Evolutionary conservation across 2,888 invertebrate genomes (phyloP), one percentile per base, ranked within the genome.

Genomic region (Oegoconia quadripuncta): DNA sequence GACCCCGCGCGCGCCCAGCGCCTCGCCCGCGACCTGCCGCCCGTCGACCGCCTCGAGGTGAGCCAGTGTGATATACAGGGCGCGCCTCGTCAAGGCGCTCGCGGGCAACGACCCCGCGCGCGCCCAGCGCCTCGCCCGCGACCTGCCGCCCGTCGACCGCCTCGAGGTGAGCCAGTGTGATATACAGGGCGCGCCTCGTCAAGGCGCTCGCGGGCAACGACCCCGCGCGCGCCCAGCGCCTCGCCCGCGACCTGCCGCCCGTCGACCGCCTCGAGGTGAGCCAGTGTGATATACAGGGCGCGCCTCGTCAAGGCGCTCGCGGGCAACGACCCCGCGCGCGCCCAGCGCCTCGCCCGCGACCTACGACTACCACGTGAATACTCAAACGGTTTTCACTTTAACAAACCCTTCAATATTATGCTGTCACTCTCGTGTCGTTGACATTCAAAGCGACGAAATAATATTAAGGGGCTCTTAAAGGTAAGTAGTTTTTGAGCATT

Each of bases 241-340:
- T 95, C 11, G 82, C 83, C 1, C 50, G 50, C 2, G 43, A 50
- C 0, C 52, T 84, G 48, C 83, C 87, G 31, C 77, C 77, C 1
- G 50, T 83, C 3, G 64, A 76, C 9, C 57, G 67, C 3, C 47
- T 70, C 0, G 78, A 80, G 72, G 80, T 78, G 6, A 9, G 33
- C 1, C 20, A 20, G 20, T 3, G 7, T 20, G 5, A 6, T 20
- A 29, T 14, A 15, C 2, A 9, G 3, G 12, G 12, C 5, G 26
- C 6, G n/a, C n/a, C n/a, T n/a, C n/a, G n/a, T 98, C 6, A 92
- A 96, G 46, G 96, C 97, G 1, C 96, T 97, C 66, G 91, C 94
- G 0, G 90, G n/a, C 92, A 93, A 93, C 59, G 94, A 97, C 77
- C 92, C 94, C 3, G 79, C 83, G 4, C 92, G 94, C 55, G 98